phyloP scores from a whole-genome alignment of 1,140 invertebrate genomes.

The Leptopilina clavipes region DNA sequence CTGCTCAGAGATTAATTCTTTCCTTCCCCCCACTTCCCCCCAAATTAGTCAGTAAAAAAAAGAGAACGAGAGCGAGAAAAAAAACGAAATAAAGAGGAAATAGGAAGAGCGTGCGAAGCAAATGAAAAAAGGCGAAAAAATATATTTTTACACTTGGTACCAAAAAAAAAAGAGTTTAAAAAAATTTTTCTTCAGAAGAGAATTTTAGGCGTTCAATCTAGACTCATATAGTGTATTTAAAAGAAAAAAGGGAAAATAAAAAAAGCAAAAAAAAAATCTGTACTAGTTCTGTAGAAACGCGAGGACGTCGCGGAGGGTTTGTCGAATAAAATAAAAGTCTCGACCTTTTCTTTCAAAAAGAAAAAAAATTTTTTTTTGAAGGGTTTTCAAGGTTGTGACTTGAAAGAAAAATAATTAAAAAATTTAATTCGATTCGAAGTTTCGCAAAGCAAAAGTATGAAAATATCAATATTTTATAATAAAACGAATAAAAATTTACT shows the following conservation, averaged over 20 bases:
- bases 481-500: too few species aligned
- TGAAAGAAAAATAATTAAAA: too few species aligned
- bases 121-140: conserved; percentile 54
- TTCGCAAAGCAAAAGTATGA: too few species aligned
- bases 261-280: conserved; percentile 37
- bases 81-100: conserved; percentile 39
- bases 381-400: too few species aligned
- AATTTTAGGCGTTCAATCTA: conserved; percentile 58
- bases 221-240: conserved; percentile 54
- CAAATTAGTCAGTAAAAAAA: conserved; percentile 46
- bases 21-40: conserved; percentile 14
- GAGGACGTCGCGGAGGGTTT: conserved; percentile 48
- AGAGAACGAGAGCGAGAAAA: conserved; percentile 41
- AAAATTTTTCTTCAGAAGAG: conserved; percentile 50
- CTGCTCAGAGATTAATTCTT: conserved; percentile 45
- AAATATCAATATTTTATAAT: too few species aligned
- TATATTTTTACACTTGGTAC: conserved; percentile 69
- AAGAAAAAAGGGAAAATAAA: conserved; percentile 43
- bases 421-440: too few species aligned
- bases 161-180: conserved; percentile 52
- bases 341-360: background rate
- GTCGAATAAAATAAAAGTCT: background rate
- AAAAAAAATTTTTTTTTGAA: background rate
- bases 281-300: conserved; percentile 61
- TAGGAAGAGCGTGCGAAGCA: conserved; percentile 43